phyloP scores from a whole-genome alignment of 2,113 vertebrate genomes.

The Redunca redunca region DNA sequence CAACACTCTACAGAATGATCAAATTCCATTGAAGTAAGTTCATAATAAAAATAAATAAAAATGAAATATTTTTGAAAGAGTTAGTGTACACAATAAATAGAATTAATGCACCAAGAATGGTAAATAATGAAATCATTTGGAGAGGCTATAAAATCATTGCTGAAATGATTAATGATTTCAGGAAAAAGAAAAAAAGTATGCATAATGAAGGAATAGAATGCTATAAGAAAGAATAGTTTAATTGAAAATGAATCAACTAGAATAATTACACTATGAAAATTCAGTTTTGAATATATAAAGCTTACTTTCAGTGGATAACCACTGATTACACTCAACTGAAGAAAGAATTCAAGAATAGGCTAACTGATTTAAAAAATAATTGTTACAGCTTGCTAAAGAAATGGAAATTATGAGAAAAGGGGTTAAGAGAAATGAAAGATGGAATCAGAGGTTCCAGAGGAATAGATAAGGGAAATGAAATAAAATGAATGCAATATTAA shows the following conservation, averaged over 20 bases:
- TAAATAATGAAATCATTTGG: neutral
- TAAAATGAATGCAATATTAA: neutral
- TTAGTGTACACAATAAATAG: neutral
- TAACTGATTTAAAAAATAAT: neutral
- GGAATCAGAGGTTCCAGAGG: neutral
- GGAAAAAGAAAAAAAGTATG: neutral
- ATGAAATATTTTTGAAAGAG: neutral
- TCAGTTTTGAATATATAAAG: neutral
- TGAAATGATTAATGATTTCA: neutral
- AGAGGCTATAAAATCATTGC: neutral
- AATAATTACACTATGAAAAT: neutral
- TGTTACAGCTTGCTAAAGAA: neutral
- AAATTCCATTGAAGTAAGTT: neutral
- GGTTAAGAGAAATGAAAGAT: neutral
- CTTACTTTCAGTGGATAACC: neutral
- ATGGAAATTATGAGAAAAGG: neutral
- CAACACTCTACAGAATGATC: neutral
- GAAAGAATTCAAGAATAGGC: neutral
- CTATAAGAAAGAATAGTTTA: neutral
- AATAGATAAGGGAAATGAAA: neutral
- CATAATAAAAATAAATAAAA: neutral
- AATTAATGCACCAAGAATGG: neutral
- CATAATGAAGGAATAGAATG: neutral
- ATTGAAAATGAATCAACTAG: neutral
- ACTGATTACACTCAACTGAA: neutral